Evolutionary conservation across 1,140 invertebrate genomes (phyloP), one percentile per base, ranked within the genome.

Genomic region (Prorops nasuta): DNA sequence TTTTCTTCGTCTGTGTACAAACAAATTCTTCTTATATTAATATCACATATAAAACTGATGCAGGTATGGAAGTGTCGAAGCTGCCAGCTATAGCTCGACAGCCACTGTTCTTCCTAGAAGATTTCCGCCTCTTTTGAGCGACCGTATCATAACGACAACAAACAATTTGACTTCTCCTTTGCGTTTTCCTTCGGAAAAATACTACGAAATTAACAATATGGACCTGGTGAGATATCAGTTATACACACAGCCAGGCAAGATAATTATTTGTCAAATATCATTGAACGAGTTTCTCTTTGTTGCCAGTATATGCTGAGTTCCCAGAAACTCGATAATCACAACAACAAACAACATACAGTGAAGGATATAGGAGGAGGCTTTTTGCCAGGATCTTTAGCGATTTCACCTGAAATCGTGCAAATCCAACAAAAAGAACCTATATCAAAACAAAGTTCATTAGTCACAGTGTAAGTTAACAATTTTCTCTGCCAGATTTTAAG

Each of bases 381-480:
- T n/a, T n/a, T n/a, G n/a, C n/a, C n/a, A n/a, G n/a, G n/a, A n/a
- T n/a, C n/a, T n/a, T n/a, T n/a, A n/a, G n/a, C n/a, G n/a, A n/a
- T n/a, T n/a, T n/a, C n/a, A n/a, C n/a, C n/a, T n/a, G n/a, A n/a
- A n/a, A n/a, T n/a, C n/a, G n/a, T n/a, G n/a, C n/a, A n/a, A n/a
- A n/a, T n/a, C n/a, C n/a, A n/a, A n/a, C n/a, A n/a, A n/a, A n/a
- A 56, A 15, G 53, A 64, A 18, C n/a, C 42, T 2, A 61, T 60
- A 19, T 50, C 60, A 18, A 69, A 64, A 42, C 81, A 84, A 54
- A 83, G 74, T 45, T 84, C 83, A 12, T 44, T 84, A 24, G 78
- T 84, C 9, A 84, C 83, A 3, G 81, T 84, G 83, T 84, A 69
- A 83, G 83, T 77, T 49, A 34, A 45, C 37, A 3, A 38, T 15